phyloP scores from a whole-genome alignment of 2,113 vertebrate species.

The Odontophorus gujanensis region DNA sequence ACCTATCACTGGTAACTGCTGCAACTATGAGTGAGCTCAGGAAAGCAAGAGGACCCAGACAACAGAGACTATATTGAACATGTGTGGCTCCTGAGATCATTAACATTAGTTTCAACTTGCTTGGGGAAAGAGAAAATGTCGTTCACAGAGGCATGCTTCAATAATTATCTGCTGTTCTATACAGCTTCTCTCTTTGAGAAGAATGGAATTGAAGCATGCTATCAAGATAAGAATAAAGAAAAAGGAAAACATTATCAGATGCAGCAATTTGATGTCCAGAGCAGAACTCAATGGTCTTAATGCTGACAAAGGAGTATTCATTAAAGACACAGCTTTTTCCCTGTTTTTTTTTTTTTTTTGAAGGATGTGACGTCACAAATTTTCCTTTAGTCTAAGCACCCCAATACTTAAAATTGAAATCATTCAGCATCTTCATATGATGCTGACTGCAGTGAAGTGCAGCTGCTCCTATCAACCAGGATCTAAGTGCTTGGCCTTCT shows the following conservation, averaged over 20 bases:
- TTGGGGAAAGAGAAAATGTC: neutral
- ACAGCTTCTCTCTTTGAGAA: slow-evolving; percentile 1
- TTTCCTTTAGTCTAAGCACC: slow-evolving; percentile 26
- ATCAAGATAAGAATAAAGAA: neutral
- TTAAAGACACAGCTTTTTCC: neutral
- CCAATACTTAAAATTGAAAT: slow-evolving; percentile 5
- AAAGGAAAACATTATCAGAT: neutral
- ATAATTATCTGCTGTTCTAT: slow-evolving; percentile 41
- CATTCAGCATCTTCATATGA: slow-evolving; percentile 16
- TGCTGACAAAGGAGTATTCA: neutral
- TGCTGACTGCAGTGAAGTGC: neutral
- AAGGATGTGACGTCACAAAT: slow-evolving; percentile 9
- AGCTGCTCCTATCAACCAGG: neutral
- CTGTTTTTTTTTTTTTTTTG: neutral
- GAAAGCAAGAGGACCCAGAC: slow-evolving; percentile 7
- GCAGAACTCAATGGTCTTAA: neutral
- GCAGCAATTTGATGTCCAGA: neutral
- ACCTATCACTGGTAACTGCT: neutral
- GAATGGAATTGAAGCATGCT: neutral
- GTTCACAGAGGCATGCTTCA: neutral
- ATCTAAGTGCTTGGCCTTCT: neutral
- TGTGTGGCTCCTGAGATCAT: neutral
- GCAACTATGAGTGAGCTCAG: neutral
- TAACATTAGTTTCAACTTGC: neutral
- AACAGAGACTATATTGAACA: neutral